Percentiles rank a stretch among this genome's conserved stretches.
Evolutionary conservation across 2,113 vertebrate genomes (phyloP).

Genomic region (Amia ocellicauda): DNA sequence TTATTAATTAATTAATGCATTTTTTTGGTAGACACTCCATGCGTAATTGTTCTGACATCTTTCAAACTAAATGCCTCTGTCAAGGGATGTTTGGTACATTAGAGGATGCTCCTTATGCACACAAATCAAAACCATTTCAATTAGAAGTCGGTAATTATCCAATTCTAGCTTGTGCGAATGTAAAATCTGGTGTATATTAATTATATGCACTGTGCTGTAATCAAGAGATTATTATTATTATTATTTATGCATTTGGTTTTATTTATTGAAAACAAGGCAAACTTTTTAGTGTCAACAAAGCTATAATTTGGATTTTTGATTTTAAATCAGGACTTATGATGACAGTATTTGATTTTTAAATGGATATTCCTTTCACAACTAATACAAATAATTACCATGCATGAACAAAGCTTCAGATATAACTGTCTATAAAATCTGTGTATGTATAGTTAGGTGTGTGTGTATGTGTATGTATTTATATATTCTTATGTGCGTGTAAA

Average conservation of each 20-base stretch:
- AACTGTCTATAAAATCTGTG: too few species aligned
- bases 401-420: too few species aligned
- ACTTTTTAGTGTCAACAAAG: too few species aligned
- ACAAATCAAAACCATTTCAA: slow-evolving; percentile 52
- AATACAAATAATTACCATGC: too few species aligned
- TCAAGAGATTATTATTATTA: slow-evolving; percentile 8
- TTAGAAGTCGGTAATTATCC: slow-evolving; percentile 53
- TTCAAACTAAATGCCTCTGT: slow-evolving; percentile 63
- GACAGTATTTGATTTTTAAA: too few species aligned
- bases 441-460: too few species aligned
- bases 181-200: slow-evolving; percentile 42
- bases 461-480: too few species aligned
- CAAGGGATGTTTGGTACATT: slow-evolving; percentile 52
- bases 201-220: slow-evolving; percentile 18
- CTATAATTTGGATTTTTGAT: too few species aligned
- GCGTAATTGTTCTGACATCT: slow-evolving; percentile 59
- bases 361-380: too few species aligned
- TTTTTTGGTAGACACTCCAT: slow-evolving; percentile 38
- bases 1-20: slow-evolving; percentile 58
- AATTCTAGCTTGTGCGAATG: slow-evolving; percentile 33
- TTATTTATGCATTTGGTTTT: slow-evolving; percentile 17
- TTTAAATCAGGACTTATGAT: too few species aligned
- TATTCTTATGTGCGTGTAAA: too few species aligned
- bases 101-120: slow-evolving; percentile 44
- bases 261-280: too few species aligned